Evolutionary conservation across 2,888 invertebrate species (phyloP), one percentile per base, ranked within the genome.

Genomic region (Coelogynopora nodosa): DNA sequence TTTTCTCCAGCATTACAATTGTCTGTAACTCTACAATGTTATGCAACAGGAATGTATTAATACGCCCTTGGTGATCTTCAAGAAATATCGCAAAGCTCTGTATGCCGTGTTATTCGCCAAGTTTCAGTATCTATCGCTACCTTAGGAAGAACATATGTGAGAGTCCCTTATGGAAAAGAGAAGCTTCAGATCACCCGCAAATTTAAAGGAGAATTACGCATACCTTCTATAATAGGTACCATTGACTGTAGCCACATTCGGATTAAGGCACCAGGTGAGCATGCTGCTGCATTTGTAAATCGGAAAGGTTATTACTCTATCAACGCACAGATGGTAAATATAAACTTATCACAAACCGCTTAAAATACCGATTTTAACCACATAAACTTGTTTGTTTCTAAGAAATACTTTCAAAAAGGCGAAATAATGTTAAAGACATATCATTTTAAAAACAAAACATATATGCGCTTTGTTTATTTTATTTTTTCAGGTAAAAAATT

Each of bases 201-300:
- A 27, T 80, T 80, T 28, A 5, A n/a, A n/a, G 81, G 23, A 5
- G 5, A 10, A 80, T 2, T 80, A 13, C 27, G 81, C 27, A 80
- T 80, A 27, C 81, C 81, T 5, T 23, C 23, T 28, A 80, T 80
- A 10, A n/a, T 80, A 13, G 81, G 81, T 80, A 18, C 81, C 23
- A 80, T 80, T 23, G 27, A 80, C 81, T 80, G 81, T 80, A 80
- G 13, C 5, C 81, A 80, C 27, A 27, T 80, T 28, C 23, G 23
- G 27, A 80, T 80, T 5, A 80, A 80, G 23, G 5, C 81, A 80
- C 81, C 81, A 13, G 10, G 23, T 23, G 81, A 10, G 5, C 81
- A 80, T 80, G 5, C 81, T 5, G 81, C 81, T 80, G 81, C 27
- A 27, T 28, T 23, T 80, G 81, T 80, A 10, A n/a, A 80, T 80